phyloP scores from a whole-genome alignment of 2,888 invertebrate genomes.

The Anarsia innoxiella region DNA sequence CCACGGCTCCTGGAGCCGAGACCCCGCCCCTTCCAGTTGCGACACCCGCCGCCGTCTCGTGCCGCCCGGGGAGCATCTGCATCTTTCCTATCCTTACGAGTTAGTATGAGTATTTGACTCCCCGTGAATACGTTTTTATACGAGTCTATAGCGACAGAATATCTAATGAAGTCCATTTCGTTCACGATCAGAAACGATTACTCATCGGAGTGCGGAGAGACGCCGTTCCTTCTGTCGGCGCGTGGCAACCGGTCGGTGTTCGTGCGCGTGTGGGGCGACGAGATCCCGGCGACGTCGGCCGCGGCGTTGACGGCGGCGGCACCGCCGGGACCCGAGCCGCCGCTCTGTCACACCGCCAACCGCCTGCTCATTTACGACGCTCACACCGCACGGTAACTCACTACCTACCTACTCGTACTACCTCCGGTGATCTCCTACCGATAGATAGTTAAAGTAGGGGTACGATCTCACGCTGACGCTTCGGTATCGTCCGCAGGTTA shows the following conservation, averaged over 20 bases:
- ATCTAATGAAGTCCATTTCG: too few species aligned
- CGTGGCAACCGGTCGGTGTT: slow-evolving; percentile 87
- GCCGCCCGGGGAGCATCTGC: slow-evolving; percentile 41
- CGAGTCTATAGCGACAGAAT: too few species aligned
- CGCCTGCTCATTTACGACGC: slow-evolving; percentile 88
- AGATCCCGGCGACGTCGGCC: slow-evolving; percentile 78
- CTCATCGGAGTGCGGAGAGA: slow-evolving; percentile 79
- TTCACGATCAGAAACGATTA: slow-evolving; percentile 26
- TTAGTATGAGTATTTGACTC: slow-evolving; percentile 27
- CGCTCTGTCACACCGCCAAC: slow-evolving; percentile 84
- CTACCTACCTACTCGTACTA: too few species aligned
- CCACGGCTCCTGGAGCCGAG: slow-evolving; percentile 75
- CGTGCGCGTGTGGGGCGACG: slow-evolving; percentile 88
- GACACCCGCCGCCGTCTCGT: slow-evolving; percentile 33
- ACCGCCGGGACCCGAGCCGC: slow-evolving; percentile 78
- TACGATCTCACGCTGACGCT: too few species aligned
- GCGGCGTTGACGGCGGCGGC: slow-evolving; percentile 74
- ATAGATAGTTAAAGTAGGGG: too few species aligned
- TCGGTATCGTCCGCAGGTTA: slow-evolving; percentile 59
- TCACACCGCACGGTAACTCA: slow-evolving; percentile 35
- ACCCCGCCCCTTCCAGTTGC: slow-evolving; percentile 21
- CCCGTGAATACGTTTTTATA: too few species aligned
- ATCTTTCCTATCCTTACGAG: slow-evolving; percentile 55
- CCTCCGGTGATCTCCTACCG: too few species aligned
- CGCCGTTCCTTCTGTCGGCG: slow-evolving; percentile 87